Evolutionary conservation across 1,140 invertebrate species (phyloP), one percentile per base, ranked within the genome.

Genomic region (Tachypleus tridentatus): DNA sequence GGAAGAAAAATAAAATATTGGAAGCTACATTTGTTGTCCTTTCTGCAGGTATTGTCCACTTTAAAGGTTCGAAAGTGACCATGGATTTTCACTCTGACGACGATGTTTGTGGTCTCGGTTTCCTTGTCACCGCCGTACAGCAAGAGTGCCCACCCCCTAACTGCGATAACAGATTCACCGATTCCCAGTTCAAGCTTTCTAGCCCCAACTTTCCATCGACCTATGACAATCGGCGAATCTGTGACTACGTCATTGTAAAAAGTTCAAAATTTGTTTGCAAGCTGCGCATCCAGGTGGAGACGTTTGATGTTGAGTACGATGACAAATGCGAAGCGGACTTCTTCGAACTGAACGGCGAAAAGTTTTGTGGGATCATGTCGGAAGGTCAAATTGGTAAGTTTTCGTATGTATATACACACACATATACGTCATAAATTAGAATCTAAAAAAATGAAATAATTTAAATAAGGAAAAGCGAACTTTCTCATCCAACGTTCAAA

Each of bases 41-140:
- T 29, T 29, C 29, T 29, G 29, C 2, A 29, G 29, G 29, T 29
- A 29, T 29, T 29, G 29, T 29, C 29, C 29, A 29, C 29, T 29
- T 29, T 29, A 29, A 29, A 29, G 29, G 29, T 29, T 29, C 29
- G 3, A 49, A 68, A n/a, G 64, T 68, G 3, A 65, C 62, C 5
- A 68, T 68, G 67, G 60, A 57, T n/a, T 68, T 68, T 58, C 67
- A 68, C 8, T 68, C 67, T 0, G 67, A 68, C 61, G 63, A 65
- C 47, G 67, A 61, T 48, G 65, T 61, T 4, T 51, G 60, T 1
- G 47, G 47, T 4, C 53, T 65, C 3, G 67, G 67, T 4, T 68
- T 64, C 61, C 65, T 68, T 61, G 64, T 65, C 11, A 68, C 67
- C 1, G 67, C 65, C 0, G 67, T 68, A n/a, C 67, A 68, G 51